Conservation (phyloP, 1,140 invertebrate species). For the Leptestheria dahalacensis region DNA sequence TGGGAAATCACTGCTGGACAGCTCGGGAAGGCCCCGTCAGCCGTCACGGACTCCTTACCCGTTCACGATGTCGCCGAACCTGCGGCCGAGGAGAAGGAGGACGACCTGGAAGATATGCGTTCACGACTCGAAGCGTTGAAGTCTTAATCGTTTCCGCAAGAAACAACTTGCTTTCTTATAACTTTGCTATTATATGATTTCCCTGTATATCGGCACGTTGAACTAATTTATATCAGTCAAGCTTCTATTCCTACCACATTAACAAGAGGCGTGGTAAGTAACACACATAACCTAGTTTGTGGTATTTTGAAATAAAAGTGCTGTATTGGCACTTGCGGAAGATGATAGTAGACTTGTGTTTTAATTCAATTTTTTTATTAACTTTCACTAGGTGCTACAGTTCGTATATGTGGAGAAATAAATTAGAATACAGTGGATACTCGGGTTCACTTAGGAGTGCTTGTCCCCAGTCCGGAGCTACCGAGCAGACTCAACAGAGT, state of each 20-base stretch:
- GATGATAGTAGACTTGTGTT: no score
- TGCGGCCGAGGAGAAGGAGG: constrained; percentile 48
- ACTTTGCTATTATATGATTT: neutral
- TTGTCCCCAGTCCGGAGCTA: neutral
- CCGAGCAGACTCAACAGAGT: neutral
- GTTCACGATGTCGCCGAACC: constrained; percentile 37
- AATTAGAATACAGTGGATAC: neutral
- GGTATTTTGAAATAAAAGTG: no score
- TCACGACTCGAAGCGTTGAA: constrained; percentile 62
- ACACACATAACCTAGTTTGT: no score
- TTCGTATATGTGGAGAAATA: neutral
- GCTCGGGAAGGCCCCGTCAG: constrained; percentile 70
- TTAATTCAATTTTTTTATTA: no score
- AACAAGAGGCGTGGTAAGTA: no score
- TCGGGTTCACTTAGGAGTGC: neutral
- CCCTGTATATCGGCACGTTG: neutral
- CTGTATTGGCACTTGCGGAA: no score
- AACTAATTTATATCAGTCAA: neutral
- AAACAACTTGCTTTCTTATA: neutral
- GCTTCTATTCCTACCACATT: no score
- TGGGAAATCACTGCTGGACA: constrained; percentile 90
- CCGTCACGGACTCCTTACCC: constrained; percentile 33
- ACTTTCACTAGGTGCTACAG: no score
- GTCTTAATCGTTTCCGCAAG: constrained; percentile 38
- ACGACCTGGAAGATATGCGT: constrained; percentile 71